Evolutionary conservation across 2,113 vertebrate genomes (phyloP).

Genomic region (Ceyx cyanopectus): DNA sequence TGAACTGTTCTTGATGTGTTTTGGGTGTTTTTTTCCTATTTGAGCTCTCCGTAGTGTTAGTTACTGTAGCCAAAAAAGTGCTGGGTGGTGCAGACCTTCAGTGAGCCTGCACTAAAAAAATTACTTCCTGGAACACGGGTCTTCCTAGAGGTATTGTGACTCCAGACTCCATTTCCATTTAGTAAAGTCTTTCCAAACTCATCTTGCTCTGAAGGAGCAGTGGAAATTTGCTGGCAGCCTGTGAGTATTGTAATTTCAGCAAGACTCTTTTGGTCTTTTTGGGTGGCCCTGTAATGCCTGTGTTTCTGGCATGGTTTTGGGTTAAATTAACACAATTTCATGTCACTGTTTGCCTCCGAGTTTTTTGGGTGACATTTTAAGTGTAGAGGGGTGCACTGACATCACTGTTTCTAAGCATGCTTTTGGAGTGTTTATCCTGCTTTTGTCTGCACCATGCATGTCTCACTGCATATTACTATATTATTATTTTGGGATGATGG

Average conservation of each 20-base stretch:
- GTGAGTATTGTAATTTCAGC: not conserved
- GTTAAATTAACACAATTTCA: not conserved
- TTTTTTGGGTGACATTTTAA: not conserved
- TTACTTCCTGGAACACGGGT: not conserved
- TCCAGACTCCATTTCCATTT: not conserved
- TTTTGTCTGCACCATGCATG: not conserved
- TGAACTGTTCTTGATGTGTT: conserved; percentile 51
- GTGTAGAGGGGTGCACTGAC: not conserved
- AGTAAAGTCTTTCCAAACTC: not conserved
- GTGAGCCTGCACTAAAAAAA: not conserved
- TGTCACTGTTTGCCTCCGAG: not conserved
- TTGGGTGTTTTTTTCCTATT: not conserved
- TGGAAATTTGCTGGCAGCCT: not conserved
- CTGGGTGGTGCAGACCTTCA: not conserved
- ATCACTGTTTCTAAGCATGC: not conserved
- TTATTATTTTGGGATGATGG: not conserved
- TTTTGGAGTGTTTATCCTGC: not conserved
- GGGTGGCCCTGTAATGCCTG: not conserved
- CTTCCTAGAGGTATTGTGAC: not conserved
- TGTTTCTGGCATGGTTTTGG: not conserved
- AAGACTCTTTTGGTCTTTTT: not conserved
- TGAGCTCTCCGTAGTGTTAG: not conserved
- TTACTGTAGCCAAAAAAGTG: not conserved
- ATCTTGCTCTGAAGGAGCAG: not conserved
- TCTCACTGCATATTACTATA: not conserved